Evolutionary conservation across 2,888 invertebrate genomes (phyloP).

Genomic region (Lithophane ornitopus): DNA sequence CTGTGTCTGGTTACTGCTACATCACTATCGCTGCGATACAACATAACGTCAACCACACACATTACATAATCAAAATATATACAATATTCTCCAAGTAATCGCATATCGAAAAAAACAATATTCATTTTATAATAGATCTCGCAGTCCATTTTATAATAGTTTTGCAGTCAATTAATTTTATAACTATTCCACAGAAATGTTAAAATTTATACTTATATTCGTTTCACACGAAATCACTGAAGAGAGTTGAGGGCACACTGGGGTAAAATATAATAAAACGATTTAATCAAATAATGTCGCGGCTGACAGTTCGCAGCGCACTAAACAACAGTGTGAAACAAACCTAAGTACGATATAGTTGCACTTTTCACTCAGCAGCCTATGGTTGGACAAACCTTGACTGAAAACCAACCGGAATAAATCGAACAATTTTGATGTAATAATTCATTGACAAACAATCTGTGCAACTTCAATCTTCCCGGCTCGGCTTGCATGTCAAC

Average conservation of each 20-base stretch:
- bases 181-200: conserved; percentile 52
- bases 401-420: background rate
- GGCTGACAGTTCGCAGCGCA: conserved; percentile 14
- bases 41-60: conserved; percentile 25
- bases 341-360: conserved; percentile 43
- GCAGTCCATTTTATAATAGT: conserved; percentile 42
- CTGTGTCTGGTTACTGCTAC: conserved; percentile 7
- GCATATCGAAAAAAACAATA: conserved; percentile 43
- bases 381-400: conserved; percentile 10
- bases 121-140: conserved; percentile 47
- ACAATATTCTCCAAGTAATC: conserved; percentile 46
- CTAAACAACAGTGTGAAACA: conserved; percentile 40
- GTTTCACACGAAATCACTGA: conserved; percentile 54
- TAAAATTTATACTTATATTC: conserved; percentile 57
- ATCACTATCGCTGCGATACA: conserved; percentile 6
- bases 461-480: background rate
- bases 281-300: background rate
- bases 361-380: conserved; percentile 17
- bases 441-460: background rate
- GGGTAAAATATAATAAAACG: background rate
- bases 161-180: conserved; percentile 50
- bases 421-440: background rate
- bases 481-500: conserved; percentile 1
- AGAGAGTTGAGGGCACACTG: conserved; percentile 36
- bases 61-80: conserved; percentile 45